Evolutionary conservation across 2,113 vertebrate species (phyloP).

Genomic region (Entomyzon cyanotis): DNA sequence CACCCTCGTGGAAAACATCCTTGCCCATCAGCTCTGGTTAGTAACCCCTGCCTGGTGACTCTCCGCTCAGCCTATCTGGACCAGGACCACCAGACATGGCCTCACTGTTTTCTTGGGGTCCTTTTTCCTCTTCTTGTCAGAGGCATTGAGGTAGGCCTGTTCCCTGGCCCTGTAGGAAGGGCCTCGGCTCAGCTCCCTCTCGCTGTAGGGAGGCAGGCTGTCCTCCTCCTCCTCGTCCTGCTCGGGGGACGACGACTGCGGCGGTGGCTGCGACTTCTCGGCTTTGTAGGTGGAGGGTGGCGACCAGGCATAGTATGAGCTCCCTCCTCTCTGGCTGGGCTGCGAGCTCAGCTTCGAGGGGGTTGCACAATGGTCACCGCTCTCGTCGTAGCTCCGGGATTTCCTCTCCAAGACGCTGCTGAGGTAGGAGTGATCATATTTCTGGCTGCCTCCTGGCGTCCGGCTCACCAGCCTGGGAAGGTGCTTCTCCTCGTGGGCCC

Average conservation of each 20-base stretch:
- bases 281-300: slow-evolving; percentile 72
- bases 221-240: slow-evolving; percentile 79
- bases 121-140: slow-evolving; percentile 81
- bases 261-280: slow-evolving; percentile 62
- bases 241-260: slow-evolving; percentile 64
- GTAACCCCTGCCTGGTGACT: background rate
- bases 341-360: slow-evolving; percentile 85
- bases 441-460: slow-evolving; percentile 77
- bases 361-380: slow-evolving; percentile 74
- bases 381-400: slow-evolving; percentile 77
- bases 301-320: slow-evolving; percentile 77
- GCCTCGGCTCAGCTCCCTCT: slow-evolving; percentile 79
- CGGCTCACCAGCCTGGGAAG: slow-evolving; percentile 79
- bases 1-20: background rate
- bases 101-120: slow-evolving; percentile 89
- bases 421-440: slow-evolving; percentile 84
- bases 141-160: slow-evolving; percentile 70
- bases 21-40: background rate
- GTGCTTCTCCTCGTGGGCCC: slow-evolving; percentile 79
- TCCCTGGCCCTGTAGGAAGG: slow-evolving; percentile 77
- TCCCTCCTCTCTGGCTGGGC: slow-evolving; percentile 71
- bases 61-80: slow-evolving; percentile 24
- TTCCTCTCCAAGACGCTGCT: slow-evolving; percentile 85
- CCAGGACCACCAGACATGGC: slow-evolving; percentile 35
- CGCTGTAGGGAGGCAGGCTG: slow-evolving; percentile 80